These are phyloP conservation scores for Leptinotarsa texana DNA, from an alignment of 1,140 invertebrate genomes.

Conservation along the genomic window DNA sequence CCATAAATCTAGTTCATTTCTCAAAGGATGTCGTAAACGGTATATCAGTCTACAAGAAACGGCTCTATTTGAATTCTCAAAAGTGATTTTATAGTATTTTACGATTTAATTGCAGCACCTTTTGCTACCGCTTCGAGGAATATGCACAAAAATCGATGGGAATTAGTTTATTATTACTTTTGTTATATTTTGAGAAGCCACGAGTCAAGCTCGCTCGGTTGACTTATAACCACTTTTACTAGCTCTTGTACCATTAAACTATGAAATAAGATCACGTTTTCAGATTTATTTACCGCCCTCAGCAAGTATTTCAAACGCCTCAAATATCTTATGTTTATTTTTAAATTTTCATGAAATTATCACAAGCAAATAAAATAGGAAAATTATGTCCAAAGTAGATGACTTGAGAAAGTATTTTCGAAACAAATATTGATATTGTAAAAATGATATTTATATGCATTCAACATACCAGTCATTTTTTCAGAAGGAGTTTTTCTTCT, in stretches of 20 bases:
- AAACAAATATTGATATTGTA: no score
- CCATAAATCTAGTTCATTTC: conserved; percentile 42
- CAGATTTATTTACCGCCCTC: background rate
- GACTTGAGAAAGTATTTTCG: no score
- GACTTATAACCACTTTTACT: conserved; percentile 17
- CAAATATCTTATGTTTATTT: no score
- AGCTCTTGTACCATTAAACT: conserved; percentile 17
- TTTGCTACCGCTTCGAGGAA: conserved; percentile 24
- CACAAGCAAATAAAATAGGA: no score
- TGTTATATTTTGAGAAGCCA: conserved; percentile 26
- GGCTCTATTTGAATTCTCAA: conserved; percentile 29
- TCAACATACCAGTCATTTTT: no score
- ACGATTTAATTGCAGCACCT: conserved; percentile 26
- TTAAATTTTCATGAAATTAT: no score
- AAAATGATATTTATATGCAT: no score
- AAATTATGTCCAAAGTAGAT: no score
- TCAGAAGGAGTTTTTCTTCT: no score
- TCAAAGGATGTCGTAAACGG: conserved; percentile 35
- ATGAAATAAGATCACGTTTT: conserved; percentile 12
- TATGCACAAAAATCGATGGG: background rate
- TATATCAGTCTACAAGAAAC: background rate
- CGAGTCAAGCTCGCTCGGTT: conserved; percentile 14
- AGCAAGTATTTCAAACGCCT: no score
- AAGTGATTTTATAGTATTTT: conserved; percentile 42
- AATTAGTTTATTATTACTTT: conserved; percentile 20